Evolutionary conservation across 1,140 invertebrate genomes (phyloP).

Genomic region (Cephus cinctus): DNA sequence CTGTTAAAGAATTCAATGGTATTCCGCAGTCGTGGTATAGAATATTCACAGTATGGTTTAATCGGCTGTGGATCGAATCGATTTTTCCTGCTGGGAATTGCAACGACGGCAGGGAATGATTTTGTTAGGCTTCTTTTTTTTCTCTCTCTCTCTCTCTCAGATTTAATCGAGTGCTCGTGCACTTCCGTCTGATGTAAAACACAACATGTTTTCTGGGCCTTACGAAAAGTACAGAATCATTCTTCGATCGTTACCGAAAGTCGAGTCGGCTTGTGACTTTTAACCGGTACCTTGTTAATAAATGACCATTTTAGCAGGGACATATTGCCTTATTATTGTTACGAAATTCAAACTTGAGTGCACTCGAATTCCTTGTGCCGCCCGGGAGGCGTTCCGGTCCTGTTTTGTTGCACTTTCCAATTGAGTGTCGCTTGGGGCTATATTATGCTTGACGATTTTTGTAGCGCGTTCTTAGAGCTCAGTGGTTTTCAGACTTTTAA

Average conservation of each 20-base stretch:
- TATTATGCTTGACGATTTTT: slow-evolving; percentile 34
- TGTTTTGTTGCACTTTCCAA: slow-evolving; percentile 30
- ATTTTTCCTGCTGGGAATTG: too few relatives aligned
- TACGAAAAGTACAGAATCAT: too few relatives aligned
- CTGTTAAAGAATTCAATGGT: slow-evolving; percentile 6
- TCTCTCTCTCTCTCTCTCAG: too few relatives aligned
- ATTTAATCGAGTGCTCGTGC: too few relatives aligned
- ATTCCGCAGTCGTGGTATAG: too few relatives aligned
- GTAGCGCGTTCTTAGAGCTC: slow-evolving; percentile 15
- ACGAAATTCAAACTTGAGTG: slow-evolving; percentile 46
- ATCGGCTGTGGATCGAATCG: too few relatives aligned
- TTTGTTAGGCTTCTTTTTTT: background rate
- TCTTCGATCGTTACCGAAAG: too few relatives aligned
- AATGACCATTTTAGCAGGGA: slow-evolving; percentile 45
- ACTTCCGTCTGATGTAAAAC: too few relatives aligned
- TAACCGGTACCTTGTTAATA: slow-evolving; percentile 25
- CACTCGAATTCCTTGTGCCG: slow-evolving; percentile 43
- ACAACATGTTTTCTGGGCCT: too few relatives aligned
- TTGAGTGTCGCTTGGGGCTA: slow-evolving; percentile 22
- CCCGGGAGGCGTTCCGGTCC: slow-evolving; percentile 40
- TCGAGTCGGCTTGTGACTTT: too few relatives aligned
- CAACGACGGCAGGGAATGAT: too few relatives aligned
- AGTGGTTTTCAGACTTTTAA: slow-evolving; percentile 38
- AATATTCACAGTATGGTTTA: too few relatives aligned
- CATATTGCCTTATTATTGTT: slow-evolving; percentile 45